A percentile compares a stretch with the other conserved stretches of the same genome.
Evolutionary conservation across 2,888 invertebrate species (phyloP).

Genomic region (Parascotia fuliginaria): DNA sequence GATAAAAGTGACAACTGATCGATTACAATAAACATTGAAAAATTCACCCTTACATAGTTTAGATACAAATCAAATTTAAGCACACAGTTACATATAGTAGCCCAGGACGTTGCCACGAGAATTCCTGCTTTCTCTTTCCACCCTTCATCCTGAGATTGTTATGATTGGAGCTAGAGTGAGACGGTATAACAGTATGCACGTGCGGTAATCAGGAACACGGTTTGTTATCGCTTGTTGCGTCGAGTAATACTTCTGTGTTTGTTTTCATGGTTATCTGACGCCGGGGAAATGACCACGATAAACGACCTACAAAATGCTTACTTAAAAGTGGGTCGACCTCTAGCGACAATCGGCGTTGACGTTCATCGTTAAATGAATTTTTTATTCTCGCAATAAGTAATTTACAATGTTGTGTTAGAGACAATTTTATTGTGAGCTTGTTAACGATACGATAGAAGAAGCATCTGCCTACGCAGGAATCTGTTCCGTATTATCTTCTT

Average conservation of each 20-base stretch:
- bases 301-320: slow-evolving; percentile 74
- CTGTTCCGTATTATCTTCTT: slow-evolving; percentile 6
- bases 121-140: neutral
- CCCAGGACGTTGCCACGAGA: neutral
- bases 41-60: neutral
- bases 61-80: neutral
- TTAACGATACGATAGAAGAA: slow-evolving; percentile 13
- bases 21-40: neutral
- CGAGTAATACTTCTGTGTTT: slow-evolving; percentile 31
- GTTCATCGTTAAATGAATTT: slow-evolving; percentile 54
- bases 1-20: neutral
- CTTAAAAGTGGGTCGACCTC: slow-evolving; percentile 73
- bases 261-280: slow-evolving; percentile 38
- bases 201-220: neutral
- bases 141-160: neutral
- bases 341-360: slow-evolving; percentile 48
- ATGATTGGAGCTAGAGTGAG: neutral
- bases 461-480: slow-evolving; percentile 13
- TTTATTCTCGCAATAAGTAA: slow-evolving; percentile 46
- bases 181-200: neutral
- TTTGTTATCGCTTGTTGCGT: slow-evolving; percentile 16
- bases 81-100: neutral
- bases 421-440: slow-evolving; percentile 24
- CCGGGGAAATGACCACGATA: slow-evolving; percentile 69
- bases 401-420: slow-evolving; percentile 27